Evolutionary conservation across 2,888 invertebrate genomes (phyloP).

Genomic region (Notodonta ziczac): DNA sequence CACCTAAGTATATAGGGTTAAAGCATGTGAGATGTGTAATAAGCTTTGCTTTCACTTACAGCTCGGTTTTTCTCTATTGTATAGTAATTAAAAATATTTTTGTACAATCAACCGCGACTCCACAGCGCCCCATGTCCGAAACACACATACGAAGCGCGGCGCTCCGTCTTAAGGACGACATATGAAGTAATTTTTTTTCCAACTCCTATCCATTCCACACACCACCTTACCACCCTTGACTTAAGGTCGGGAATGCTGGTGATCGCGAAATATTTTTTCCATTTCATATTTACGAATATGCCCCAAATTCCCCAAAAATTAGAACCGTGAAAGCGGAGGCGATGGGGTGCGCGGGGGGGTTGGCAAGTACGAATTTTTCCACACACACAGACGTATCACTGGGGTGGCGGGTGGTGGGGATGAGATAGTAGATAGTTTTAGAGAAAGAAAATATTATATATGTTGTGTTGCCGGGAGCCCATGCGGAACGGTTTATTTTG

Average conservation of each 20-base stretch:
- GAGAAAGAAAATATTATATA: constrained; percentile 73
- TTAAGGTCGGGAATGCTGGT: constrained; percentile 56
- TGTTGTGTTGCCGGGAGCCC: constrained; percentile 53
- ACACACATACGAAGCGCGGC: constrained; percentile 83
- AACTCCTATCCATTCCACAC: constrained; percentile 54
- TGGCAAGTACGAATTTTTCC: constrained; percentile 65
- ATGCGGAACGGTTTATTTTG: constrained; percentile 55
- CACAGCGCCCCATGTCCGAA: constrained; percentile 50
- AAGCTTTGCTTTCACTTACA: no score
- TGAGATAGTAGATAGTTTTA: constrained; percentile 81
- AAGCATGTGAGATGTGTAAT: no score
- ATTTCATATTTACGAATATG: constrained; percentile 86
- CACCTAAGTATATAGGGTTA: no score
- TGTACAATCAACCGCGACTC: constrained; percentile 48
- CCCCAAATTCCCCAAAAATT: constrained; percentile 86
- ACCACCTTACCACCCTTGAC: constrained; percentile 43
- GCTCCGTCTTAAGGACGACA: constrained; percentile 85
- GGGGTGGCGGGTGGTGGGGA: constrained; percentile 40
- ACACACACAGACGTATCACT: constrained; percentile 40
- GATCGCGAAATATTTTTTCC: constrained; percentile 82
- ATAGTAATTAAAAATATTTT: constrained; percentile 14
- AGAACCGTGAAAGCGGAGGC: constrained; percentile 83
- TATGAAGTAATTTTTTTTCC: constrained; percentile 85
- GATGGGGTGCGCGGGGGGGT: constrained; percentile 48
- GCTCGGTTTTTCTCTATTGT: neutral